These are phyloP conservation scores for Poecile montanus DNA, from an alignment of 2,797 vertebrate genomes.

Conservation along the genomic window DNA sequence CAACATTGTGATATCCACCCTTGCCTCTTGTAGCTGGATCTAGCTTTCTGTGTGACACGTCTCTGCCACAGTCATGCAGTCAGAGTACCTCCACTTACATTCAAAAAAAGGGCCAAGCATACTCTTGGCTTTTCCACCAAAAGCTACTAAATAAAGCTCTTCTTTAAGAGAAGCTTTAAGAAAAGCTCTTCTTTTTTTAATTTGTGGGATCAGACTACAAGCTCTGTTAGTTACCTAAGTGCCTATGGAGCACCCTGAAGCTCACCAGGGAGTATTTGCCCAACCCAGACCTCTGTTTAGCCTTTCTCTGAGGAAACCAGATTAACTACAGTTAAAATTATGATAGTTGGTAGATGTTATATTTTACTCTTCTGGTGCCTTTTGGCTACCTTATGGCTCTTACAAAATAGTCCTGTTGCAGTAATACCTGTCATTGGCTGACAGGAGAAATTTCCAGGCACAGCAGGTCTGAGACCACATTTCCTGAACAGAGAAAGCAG, in stretches of 20 bases:
- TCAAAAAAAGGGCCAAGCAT: neutral
- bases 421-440: accelerated
- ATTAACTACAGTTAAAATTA: neutral
- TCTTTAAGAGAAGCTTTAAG: neutral
- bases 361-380: neutral
- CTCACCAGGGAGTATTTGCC: neutral
- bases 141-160: neutral
- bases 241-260: neutral
- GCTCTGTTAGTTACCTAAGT: neutral
- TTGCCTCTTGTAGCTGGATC: neutral
- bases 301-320: neutral
- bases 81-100: neutral
- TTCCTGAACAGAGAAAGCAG: neutral
- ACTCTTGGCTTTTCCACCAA: neutral
- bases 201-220: neutral
- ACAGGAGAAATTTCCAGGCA: neutral
- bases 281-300: neutral
- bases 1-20: neutral
- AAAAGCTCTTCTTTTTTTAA: neutral
- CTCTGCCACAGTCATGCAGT: neutral
- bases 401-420: neutral
- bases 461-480: neutral
- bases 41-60: neutral
- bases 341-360: neutral
- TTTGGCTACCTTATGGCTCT: neutral